Percentiles rank a stretch among this genome's conserved stretches.
Evolutionary conservation across 2,797 vertebrate species (phyloP).

Genomic region (Enteromius thamalakanensis): DNA sequence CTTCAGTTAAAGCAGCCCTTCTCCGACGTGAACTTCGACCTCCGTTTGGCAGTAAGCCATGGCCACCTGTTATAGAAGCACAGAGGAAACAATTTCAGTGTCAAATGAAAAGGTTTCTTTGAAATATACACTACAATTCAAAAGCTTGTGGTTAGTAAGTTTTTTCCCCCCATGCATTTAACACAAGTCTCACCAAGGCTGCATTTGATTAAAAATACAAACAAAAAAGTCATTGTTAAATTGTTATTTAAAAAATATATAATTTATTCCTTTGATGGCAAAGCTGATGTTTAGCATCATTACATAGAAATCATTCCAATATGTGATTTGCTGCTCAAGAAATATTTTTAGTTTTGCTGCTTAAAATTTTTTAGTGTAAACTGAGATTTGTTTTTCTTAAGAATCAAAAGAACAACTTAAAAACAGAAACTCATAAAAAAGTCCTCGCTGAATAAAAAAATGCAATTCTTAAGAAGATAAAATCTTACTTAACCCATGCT

Average conservation of each 20-base stretch:
- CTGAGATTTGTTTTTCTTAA: not conserved
- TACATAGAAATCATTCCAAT: not conserved
- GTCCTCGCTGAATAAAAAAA: not conserved
- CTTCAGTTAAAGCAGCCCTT: slow-evolving; percentile 67
- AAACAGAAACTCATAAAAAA: not conserved
- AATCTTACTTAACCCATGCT: not conserved
- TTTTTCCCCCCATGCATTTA: not conserved
- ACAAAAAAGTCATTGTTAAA: not conserved
- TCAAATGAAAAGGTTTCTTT: not conserved
- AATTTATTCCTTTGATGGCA: not conserved
- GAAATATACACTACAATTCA: not conserved
- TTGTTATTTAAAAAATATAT: not conserved
- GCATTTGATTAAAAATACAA: not conserved
- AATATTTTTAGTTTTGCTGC: not conserved
- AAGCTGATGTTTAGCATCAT: not conserved
- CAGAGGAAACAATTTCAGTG: slow-evolving; percentile 10
- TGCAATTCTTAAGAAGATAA: not conserved
- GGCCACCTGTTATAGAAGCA: slow-evolving; percentile 66
- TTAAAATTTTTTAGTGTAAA: not conserved
- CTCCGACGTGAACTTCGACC: slow-evolving; percentile 73
- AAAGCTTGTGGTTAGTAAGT: not conserved
- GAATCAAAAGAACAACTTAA: not conserved
- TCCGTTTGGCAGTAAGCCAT: slow-evolving; percentile 81
- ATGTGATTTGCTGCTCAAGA: not conserved
- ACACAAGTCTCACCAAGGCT: not conserved